Percentiles rank a stretch among this genome's conserved stretches.
These are phyloP conservation scores for Dicrostonyx torquatus DNA, from an alignment of 2,797 vertebrate species.

Conservation along the genomic window DNA sequence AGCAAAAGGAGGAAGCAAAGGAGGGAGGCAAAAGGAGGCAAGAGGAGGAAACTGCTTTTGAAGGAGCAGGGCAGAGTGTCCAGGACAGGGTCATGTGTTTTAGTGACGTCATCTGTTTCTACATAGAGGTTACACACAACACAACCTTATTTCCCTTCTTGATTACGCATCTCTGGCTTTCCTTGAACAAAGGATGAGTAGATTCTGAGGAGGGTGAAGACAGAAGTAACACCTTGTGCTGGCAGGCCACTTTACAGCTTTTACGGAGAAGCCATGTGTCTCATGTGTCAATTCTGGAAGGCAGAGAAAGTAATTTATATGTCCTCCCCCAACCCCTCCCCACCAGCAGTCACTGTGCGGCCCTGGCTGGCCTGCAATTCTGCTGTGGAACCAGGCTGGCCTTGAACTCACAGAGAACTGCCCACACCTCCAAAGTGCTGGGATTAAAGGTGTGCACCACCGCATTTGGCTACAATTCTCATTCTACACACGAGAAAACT, in stretches of 20 bases:
- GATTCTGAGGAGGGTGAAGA: background rate
- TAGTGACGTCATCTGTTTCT: conserved; percentile 53
- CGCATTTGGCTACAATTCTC: background rate
- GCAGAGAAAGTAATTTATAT: background rate
- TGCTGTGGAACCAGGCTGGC: background rate
- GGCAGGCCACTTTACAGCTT: conserved; percentile 1
- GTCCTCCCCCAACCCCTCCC: background rate
- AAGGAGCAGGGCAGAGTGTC: background rate
- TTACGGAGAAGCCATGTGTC: conserved; percentile 3
- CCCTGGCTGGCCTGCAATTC: background rate
- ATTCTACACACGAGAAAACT: conserved; percentile 34
- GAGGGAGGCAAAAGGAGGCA: conserved; percentile 24
- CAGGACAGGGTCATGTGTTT: background rate
- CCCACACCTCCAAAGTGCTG: background rate
- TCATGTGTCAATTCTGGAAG: conserved; percentile 1
- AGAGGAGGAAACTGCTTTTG: conserved; percentile 34
- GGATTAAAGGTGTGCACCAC: background rate
- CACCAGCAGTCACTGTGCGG: background rate
- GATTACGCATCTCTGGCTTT: background rate
- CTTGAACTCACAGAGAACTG: background rate
- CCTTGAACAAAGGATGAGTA: conserved; percentile 18
- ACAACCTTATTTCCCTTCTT: conserved; percentile 23
- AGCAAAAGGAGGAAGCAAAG: conserved; percentile 62
- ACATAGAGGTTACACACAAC: background rate
- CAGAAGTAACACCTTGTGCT: conserved; percentile 9